These are phyloP conservation scores for Calcarius ornatus DNA, from an alignment of 2,113 vertebrate genomes.

Conservation along the genomic window DNA sequence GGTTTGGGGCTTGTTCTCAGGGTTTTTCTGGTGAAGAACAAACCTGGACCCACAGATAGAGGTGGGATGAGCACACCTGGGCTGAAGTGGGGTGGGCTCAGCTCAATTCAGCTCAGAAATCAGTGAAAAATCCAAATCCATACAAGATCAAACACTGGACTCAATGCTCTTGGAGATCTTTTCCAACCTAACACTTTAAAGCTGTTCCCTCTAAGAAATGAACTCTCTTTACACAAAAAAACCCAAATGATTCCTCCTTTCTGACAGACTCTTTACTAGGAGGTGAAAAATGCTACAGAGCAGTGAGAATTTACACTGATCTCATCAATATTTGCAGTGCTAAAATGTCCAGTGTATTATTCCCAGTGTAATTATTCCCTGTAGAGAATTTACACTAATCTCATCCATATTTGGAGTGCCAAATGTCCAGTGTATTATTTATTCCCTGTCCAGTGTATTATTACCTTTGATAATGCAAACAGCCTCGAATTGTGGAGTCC, in stretches of 20 bases:
- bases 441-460: background rate
- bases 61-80: background rate
- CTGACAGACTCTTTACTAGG: background rate
- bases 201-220: background rate
- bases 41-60: background rate
- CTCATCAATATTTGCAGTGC: background rate
- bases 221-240: background rate
- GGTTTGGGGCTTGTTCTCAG: background rate
- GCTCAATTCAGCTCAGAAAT: accelerated
- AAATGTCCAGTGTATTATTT: background rate
- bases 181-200: background rate
- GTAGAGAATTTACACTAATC: background rate
- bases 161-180: background rate
- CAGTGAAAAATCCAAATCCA: background rate
- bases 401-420: background rate
- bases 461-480: background rate
- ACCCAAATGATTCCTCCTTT: background rate
- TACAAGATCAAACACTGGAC: background rate
- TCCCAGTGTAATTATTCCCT: background rate
- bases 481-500: background rate
- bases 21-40: background rate
- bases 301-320: background rate
- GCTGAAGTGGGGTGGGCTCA: background rate
- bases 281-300: background rate
- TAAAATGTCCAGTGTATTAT: background rate